Evolutionary conservation across 1,140 invertebrate genomes (phyloP), one percentile per base, ranked within the genome.

Genomic region (Marisa cornuarietis): DNA sequence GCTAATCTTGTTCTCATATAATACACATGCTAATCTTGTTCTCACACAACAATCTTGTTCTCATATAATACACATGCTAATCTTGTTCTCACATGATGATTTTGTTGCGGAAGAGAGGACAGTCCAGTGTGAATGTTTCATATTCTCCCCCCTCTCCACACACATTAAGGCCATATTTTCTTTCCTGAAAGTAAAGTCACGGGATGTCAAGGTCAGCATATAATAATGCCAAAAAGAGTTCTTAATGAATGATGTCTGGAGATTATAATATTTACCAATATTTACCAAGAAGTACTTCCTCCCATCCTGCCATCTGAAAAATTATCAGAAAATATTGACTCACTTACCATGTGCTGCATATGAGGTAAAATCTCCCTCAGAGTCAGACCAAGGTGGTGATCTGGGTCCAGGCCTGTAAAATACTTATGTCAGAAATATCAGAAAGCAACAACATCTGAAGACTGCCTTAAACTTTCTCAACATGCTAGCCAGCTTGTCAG

Each of bases 141-240:
- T 98, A 99, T 92, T 99, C 98, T 71, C 98, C 98, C 65, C 98
- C 98, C 93, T 99, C 98, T 66, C 98, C 98, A 92, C 98, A 99
- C 69, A 99, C 94, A 93, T 99, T 98, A 79, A 99, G 92, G 26
- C 97, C 97, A 92, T 97, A 99, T 91, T 98, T 97, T 91, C 95
- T 94, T 89, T 95, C 95, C 94, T 95, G 91, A 75, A 93, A 92
- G 88, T 84, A 83, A 68, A 74, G 73, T 71, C 62, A 71, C 6
- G 63, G 65, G 7, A 74, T 52, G 42, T 22, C 8, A 75, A 75
- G n/a, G 54, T 58, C 4, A 58, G 9, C 54, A 58, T 58, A 58
- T 58, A 14, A 58, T 58, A 14, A 42, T 4, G 31, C 31, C 31
- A 42, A 42, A 42, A 42, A 42, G 31, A 42, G 31, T 42, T 42